A percentile compares a stretch with the other conserved stretches of the same genome.
phyloP scores from a whole-genome alignment of 2,113 vertebrate genomes.

The Terrapene triunguis region DNA sequence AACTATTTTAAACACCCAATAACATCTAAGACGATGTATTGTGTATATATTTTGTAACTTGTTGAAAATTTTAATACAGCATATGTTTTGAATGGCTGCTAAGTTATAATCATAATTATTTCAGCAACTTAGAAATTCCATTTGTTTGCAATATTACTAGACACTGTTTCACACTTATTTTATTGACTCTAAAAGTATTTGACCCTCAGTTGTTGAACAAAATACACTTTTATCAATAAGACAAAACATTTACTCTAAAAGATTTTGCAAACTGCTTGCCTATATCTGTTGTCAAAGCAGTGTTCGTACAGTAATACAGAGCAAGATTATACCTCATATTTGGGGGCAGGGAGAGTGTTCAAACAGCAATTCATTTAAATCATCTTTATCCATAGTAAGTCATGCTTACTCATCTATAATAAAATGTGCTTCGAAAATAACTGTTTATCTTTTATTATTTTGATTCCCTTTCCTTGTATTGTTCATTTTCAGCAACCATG shows the following conservation, averaged over 20 bases:
- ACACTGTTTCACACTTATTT: conserved; percentile 48
- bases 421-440: conserved; percentile 69
- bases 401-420: conserved; percentile 68
- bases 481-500: rapidly evolving
- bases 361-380: conserved; percentile 30
- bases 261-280: not conserved
- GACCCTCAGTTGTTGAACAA: conserved; percentile 26
- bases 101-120: conserved; percentile 81
- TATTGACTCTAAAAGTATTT: conserved; percentile 52
- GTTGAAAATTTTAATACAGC: conserved; percentile 74
- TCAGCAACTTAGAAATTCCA: conserved; percentile 63
- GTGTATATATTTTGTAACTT: conserved; percentile 93
- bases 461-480: not conserved
- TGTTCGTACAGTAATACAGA: conserved; percentile 1
- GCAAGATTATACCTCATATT: conserved; percentile 19
- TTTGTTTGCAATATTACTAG: conserved; percentile 42
- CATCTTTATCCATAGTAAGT: conserved; percentile 51
- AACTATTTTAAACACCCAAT: conserved; percentile 73
- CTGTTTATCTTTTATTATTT: conserved; percentile 28
- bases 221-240: conserved; percentile 5
- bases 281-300: not conserved
- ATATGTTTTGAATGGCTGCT: conserved; percentile 78
- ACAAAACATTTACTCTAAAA: not conserved
- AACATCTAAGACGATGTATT: conserved; percentile 79
- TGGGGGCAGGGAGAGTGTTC: not conserved